Conservation (phyloP, 2,113 vertebrate genomes). For the Daubentonia madagascariensis region DNA sequence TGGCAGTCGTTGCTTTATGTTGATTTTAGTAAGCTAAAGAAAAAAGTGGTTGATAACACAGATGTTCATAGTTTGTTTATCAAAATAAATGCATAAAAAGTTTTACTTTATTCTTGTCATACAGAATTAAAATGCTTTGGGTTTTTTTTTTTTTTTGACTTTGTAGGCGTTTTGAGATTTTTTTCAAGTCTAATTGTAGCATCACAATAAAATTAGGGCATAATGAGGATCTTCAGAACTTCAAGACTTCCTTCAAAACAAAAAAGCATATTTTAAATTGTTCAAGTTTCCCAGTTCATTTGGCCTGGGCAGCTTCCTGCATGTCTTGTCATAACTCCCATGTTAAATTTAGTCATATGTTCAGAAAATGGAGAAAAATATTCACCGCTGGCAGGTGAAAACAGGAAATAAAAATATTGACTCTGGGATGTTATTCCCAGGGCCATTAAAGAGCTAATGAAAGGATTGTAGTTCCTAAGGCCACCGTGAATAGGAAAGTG, state of each 20-base stretch:
- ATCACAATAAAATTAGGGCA: slow-evolving; percentile 19
- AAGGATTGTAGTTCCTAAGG: slow-evolving; percentile 75
- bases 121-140: background rate
- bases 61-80: slow-evolving; percentile 7
- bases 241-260: slow-evolving; percentile 66
- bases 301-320: slow-evolving; percentile 59
- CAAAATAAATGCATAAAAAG: background rate
- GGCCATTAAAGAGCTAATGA: slow-evolving; percentile 83
- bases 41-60: background rate
- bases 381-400: slow-evolving; percentile 80
- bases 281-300: slow-evolving; percentile 67
- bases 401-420: slow-evolving; percentile 87
- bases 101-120: background rate
- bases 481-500: slow-evolving; percentile 73
- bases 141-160: background rate
- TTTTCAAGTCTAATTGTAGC: background rate
- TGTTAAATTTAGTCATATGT: slow-evolving; percentile 80
- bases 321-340: slow-evolving; percentile 52
- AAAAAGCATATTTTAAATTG: slow-evolving; percentile 73
- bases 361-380: slow-evolving; percentile 77
- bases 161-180: background rate
- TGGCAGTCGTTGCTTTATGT: background rate
- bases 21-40: background rate
- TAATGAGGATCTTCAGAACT: slow-evolving; percentile 61
- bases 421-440: slow-evolving; percentile 77